These are phyloP conservation scores for Ptiloglossa arizonensis DNA, from an alignment of 1,140 invertebrate species.

Conservation along the genomic window DNA sequence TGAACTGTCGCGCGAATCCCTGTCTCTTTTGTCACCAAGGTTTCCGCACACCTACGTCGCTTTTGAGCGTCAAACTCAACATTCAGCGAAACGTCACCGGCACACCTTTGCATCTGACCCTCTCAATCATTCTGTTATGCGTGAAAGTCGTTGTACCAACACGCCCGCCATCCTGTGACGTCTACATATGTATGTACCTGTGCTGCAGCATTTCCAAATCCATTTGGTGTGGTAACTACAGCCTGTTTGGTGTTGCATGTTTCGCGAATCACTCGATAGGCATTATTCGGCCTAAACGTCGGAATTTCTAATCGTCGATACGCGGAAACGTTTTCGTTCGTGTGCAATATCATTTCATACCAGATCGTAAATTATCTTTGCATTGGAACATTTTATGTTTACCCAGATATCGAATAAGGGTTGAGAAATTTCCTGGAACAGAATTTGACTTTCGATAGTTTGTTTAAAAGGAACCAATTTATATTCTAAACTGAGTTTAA, in stretches of 20 bases:
- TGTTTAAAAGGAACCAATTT: too few species aligned
- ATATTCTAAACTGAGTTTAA: too few species aligned
- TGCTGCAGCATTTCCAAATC: neutral
- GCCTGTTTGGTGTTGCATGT: neutral
- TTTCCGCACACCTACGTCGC: neutral
- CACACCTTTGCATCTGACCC: slow-evolving; percentile 34
- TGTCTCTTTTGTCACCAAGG: slow-evolving; percentile 6
- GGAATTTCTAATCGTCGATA: neutral
- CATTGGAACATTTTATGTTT: too few species aligned
- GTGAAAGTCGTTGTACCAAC: slow-evolving; percentile 21
- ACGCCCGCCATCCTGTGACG: neutral
- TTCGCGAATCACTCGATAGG: neutral
- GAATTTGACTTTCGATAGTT: too few species aligned
- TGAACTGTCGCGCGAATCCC: neutral
- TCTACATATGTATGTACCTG: neutral
- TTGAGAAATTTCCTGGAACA: too few species aligned
- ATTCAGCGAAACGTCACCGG: slow-evolving; percentile 28
- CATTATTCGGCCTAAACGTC: slow-evolving; percentile 10
- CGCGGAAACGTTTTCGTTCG: too few species aligned
- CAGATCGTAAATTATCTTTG: too few species aligned
- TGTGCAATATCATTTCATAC: too few species aligned
- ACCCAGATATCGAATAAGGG: too few species aligned
- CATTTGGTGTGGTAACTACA: neutral
- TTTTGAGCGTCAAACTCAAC: neutral
- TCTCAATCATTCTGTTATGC: slow-evolving; percentile 34